Evolutionary conservation across 2,888 invertebrate species (phyloP), one percentile per base, ranked within the genome.

Genomic region (Dione vanillae): DNA sequence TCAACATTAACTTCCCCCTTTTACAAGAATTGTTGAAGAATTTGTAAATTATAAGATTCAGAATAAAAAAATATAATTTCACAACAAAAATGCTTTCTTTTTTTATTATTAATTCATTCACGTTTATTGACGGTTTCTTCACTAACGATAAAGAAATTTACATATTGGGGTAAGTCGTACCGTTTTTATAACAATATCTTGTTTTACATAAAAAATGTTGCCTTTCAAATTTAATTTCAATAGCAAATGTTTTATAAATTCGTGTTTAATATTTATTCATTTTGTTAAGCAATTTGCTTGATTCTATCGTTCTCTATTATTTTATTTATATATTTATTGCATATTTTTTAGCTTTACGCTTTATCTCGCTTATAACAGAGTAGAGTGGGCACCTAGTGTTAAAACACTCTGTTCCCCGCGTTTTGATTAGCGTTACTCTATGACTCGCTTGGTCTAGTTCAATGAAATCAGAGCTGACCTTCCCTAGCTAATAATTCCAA

Each of bases 81-180:
- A n/a, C n/a, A n/a, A n/a, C 41, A 40, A 59, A 51, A 43, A 19
- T 2, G 6, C 7, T 20, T 35, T 2, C 10, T 7, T 20, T n/a
- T n/a, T 20, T 40, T 59, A 27, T 43, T 67, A 51, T 67, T 67
- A 67, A n/a, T n/a, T n/a, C n/a, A n/a, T n/a, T n/a, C n/a, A n/a
- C n/a, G n/a, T n/a, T n/a, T n/a, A n/a, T n/a, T n/a, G n/a, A n/a
- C n/a, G n/a, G n/a, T n/a, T 66, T 40, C 65, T 68, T 68, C 65
- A 65, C 65, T 69, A 69, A 45, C 66, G 41, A 62, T 56, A 67
- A 69, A 62, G 37, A 62, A 64, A 72, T 72, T 69, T 69, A 65
- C 72, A 72, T 72, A 66, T 51, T 40, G 65, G 43, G 11, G 56
- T 61, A 67, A 61, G 35, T 19, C 27, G 40, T 35, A 58, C 37